phyloP scores from a whole-genome alignment of 2,888 invertebrate genomes.

The Eurois occulta region DNA sequence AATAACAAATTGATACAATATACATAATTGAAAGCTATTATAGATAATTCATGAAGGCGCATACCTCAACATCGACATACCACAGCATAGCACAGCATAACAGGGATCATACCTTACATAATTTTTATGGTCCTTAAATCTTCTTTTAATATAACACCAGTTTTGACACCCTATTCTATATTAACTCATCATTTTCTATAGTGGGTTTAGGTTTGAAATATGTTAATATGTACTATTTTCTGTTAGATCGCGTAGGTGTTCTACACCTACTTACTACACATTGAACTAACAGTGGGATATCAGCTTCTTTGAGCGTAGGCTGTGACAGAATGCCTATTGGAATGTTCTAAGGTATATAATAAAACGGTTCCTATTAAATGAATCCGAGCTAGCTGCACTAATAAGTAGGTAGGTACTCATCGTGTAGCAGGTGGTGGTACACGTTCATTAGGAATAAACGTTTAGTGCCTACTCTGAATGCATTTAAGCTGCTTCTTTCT shows the following conservation, averaged over 20 bases:
- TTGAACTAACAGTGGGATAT: neutral
- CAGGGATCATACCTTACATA: no score
- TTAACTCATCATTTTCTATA: neutral
- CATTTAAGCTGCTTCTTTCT: neutral
- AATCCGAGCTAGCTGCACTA: conserved; percentile 35
- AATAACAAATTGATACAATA: neutral
- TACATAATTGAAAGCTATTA: neutral
- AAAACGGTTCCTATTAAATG: conserved; percentile 13
- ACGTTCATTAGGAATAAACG: conserved; percentile 42
- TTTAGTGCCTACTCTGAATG: conserved; percentile 9
- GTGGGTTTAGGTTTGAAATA: neutral
- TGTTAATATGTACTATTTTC: neutral
- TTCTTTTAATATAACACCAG: neutral
- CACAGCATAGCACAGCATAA: no score
- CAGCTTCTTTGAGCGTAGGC: conserved; percentile 16
- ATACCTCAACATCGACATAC: no score
- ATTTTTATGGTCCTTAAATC: no score
- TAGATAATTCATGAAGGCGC: neutral
- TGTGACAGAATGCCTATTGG: neutral
- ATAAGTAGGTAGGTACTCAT: conserved; percentile 2
- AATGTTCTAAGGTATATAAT: neutral
- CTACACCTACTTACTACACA: neutral
- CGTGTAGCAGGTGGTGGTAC: conserved; percentile 31
- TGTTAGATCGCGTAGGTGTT: neutral
- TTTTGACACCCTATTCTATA: neutral